These are phyloP conservation scores for Solenopsis fugax DNA, from an alignment of 1,140 invertebrate species.

Conservation along the genomic window DNA sequence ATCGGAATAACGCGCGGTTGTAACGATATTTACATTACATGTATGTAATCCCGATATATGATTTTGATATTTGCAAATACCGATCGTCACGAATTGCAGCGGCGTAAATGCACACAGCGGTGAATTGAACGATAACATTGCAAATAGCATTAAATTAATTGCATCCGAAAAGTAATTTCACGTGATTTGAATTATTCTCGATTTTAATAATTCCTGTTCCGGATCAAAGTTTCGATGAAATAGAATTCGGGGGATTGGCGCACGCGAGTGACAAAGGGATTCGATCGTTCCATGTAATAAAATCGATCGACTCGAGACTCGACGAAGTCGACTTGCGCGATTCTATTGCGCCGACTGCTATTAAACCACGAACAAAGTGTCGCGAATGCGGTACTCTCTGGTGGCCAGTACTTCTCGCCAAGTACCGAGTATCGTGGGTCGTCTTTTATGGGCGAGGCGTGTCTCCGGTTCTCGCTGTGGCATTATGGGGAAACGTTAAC, in stretches of 20 bases:
- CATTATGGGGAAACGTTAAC: constrained; percentile 78
- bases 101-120: constrained; percentile 6
- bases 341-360: constrained; percentile 31
- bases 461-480: constrained; percentile 74
- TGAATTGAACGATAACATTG: constrained; percentile 34
- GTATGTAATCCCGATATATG: constrained; percentile 37
- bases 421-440: constrained; percentile 70
- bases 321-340: not conserved
- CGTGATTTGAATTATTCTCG: not conserved
- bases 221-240: not conserved
- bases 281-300: not conserved
- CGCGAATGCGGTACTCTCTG: constrained; percentile 35
- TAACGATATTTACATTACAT: constrained; percentile 54
- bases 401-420: constrained; percentile 43
- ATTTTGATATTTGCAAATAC: constrained; percentile 51
- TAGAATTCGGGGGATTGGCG: not conserved
- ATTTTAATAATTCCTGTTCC: not conserved
- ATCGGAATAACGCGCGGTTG: constrained; percentile 57
- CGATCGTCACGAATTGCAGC: constrained; percentile 23
- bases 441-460: constrained; percentile 81
- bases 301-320: not conserved
- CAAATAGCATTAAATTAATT: constrained; percentile 39
- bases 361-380: constrained; percentile 55
- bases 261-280: too few species aligned
- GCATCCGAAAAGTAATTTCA: constrained; percentile 3